Base-by-base conservation (phyloP, 2,888 invertebrate species). In the Sphecodes monilicornis region DNA sequence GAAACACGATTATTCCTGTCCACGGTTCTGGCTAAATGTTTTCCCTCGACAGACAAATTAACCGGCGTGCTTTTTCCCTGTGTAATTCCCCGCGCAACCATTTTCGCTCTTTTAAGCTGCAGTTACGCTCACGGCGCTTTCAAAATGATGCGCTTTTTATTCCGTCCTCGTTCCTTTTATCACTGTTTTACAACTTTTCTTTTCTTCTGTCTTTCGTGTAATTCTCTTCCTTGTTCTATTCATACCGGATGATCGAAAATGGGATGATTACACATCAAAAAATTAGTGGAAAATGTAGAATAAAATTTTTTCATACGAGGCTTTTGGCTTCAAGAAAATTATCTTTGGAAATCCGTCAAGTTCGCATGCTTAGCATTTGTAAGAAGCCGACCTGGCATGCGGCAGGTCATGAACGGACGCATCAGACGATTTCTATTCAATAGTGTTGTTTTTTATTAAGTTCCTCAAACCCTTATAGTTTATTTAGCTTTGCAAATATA, bases 1-100 rank as follows among this genome's bases (percentile, higher is more conserved):
- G 91, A 93, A 92, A 93, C 92, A 92, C 92, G 91, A 91, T 91
- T 91, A 90, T 91, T 88, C 87, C 81, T 88, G 86, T 83, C 80
- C 85, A 78, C 79, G 78, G 76, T 68, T 71, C 81, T 72, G 76
- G 82, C 69, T 82, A 87, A 88, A 88, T 80, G 87, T 84, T 85
- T 86, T 87, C 87, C 46, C 84, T n/a, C 68, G 50, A 73, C 41
- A 13, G 78, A 36, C 78, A 71, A 83, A 88, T 89, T 85, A 87
- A 81, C 86, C 68, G 71, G 36, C 80, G 50, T 36, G 81, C 81
- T 81, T 83, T 86, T 84, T 76, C 76, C 3, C 54, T 10, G 26
- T 71, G 13, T 78, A n/a, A 26, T 46, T 57, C 71, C 60, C 13
- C 32, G 10, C 64, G 11, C 26, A 68, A 78, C 74, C 46, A 8